Percentiles rank a stretch among this genome's conserved stretches.
These are phyloP conservation scores for Heterotilapia buettikoferi DNA, from an alignment of 2,113 vertebrate species.

Conservation along the genomic window DNA sequence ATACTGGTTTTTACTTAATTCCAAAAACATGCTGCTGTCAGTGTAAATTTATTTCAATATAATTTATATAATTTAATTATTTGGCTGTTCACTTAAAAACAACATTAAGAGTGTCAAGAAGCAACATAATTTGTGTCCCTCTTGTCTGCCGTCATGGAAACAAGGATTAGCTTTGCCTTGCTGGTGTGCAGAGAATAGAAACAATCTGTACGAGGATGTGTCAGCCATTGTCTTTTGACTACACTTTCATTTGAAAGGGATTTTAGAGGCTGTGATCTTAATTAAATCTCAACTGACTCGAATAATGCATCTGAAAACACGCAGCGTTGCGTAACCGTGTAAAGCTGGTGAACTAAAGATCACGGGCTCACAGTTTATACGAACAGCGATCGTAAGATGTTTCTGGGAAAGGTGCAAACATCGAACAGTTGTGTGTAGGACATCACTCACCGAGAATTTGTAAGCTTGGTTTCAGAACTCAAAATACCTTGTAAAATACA, in stretches of 20 bases:
- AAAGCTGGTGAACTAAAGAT: constrained; percentile 76
- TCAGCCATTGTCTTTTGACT: constrained; percentile 85
- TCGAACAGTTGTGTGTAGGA: not conserved
- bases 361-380: not conserved
- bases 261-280: constrained; percentile 93
- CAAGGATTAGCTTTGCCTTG: constrained; percentile 81
- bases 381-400: not conserved
- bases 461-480: not conserved
- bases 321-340: constrained; percentile 82
- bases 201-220: constrained; percentile 82
- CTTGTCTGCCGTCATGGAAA: constrained; percentile 89
- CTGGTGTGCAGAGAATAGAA: constrained; percentile 82
- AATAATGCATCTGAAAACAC: constrained; percentile 87
- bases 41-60: not conserved
- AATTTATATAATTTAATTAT: constrained; percentile 25
- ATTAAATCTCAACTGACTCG: constrained; percentile 95
- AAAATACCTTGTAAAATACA: not conserved
- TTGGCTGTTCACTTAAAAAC: constrained; percentile 74
- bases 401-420: not conserved
- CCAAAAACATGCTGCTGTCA: not conserved
- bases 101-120: constrained; percentile 74
- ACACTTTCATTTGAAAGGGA: constrained; percentile 89
- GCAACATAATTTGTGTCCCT: constrained; percentile 79
- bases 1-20: not conserved
- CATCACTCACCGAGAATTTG: not conserved